These are phyloP conservation scores for Cyanistes caeruleus DNA, from an alignment of 2,113 vertebrate genomes.

Conservation along the genomic window DNA sequence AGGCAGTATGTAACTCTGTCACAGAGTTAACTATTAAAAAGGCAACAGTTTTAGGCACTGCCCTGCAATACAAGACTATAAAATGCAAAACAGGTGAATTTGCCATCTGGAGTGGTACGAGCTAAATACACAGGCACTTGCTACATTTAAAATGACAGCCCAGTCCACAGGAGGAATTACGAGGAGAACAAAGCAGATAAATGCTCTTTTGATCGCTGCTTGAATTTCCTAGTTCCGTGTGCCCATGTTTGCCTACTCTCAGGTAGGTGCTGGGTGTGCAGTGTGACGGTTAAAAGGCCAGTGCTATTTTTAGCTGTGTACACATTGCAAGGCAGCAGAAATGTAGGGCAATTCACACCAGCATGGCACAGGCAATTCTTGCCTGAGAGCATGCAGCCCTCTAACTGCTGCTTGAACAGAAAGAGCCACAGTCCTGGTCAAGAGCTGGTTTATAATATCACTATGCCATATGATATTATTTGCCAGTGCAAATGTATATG, in stretches of 20 bases:
- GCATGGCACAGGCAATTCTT: background rate
- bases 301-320: conserved; percentile 3
- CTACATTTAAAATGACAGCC: conserved; percentile 4
- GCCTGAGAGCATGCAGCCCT: background rate
- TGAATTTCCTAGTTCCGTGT: background rate
- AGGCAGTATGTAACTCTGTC: background rate
- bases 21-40: background rate
- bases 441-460: background rate
- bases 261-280: background rate
- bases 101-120: background rate
- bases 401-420: background rate
- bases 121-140: background rate
- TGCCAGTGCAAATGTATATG: background rate
- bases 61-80: background rate
- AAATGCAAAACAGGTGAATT: conserved; percentile 3
- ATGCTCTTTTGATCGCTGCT: background rate
- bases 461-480: no score
- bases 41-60: background rate
- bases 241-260: background rate
- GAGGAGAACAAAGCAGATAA: background rate
- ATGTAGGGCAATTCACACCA: conserved; percentile 32
- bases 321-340: conserved; percentile 20
- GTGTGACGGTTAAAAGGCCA: background rate
- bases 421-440: background rate
- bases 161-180: background rate